Conservation (phyloP, 23 tunicate genomes). For the Trididemnum clinides region DNA sequence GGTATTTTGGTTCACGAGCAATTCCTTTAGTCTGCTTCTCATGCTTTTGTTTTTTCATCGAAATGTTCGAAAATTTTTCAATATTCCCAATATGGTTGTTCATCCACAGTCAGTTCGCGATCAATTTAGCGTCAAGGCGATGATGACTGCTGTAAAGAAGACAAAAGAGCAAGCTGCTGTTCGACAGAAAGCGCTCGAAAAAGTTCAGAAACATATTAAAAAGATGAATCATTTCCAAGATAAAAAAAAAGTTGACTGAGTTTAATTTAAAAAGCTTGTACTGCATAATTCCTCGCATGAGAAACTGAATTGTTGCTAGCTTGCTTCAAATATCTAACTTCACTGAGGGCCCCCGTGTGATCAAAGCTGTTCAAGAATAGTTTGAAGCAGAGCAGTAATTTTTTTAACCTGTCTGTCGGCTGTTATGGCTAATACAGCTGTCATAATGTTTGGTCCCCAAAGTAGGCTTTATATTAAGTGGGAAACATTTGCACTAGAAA, state of each 20-base stretch:
- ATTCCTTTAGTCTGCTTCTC: slow-evolving; percentile 44
- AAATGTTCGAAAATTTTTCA: slow-evolving; percentile 25
- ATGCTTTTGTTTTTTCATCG: slow-evolving; percentile 39
- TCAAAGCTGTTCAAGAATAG: too few relatives aligned
- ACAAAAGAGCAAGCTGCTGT: slow-evolving; percentile 6
- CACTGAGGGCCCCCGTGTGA: too few relatives aligned
- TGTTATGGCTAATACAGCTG: too few relatives aligned
- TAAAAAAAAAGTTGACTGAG: not conserved
- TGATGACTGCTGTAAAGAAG: slow-evolving; percentile 17
- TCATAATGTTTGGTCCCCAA: too few relatives aligned
- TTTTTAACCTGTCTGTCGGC: too few relatives aligned
- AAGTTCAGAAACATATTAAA: slow-evolving; percentile 49
- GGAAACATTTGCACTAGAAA: too few relatives aligned
- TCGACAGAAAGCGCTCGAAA: slow-evolving; percentile 23
- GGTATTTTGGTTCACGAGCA: slow-evolving; percentile 83
- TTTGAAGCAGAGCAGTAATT: too few relatives aligned
- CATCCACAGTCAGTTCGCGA: slow-evolving; percentile 38
- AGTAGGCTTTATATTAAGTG: too few relatives aligned
- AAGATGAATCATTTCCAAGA: slow-evolving; percentile 27
- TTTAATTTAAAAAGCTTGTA: too few relatives aligned
- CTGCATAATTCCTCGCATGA: too few relatives aligned
- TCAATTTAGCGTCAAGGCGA: slow-evolving; percentile 16
- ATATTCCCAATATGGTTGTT: slow-evolving; percentile 36
- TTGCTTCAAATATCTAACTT: too few relatives aligned
- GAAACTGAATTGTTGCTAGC: too few relatives aligned